Conservation (phyloP, 2,888 invertebrate genomes). For the Calameuta filiformis region DNA sequence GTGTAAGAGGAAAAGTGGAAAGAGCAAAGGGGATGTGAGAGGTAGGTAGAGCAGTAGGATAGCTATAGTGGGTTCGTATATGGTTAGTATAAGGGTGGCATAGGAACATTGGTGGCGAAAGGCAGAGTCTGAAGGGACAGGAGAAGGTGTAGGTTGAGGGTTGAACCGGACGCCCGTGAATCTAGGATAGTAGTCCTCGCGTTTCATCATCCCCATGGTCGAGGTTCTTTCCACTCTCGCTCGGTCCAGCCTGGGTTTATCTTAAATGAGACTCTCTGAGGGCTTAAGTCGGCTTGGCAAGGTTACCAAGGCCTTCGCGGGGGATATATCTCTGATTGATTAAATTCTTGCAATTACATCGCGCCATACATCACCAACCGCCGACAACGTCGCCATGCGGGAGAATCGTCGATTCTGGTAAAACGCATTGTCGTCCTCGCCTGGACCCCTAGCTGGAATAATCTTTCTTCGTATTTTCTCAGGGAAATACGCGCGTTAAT, state of each 20-base stretch:
- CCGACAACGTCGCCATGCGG: not conserved
- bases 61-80: not conserved
- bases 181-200: constrained; percentile 50
- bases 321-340: constrained; percentile 60
- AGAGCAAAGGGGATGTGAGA: constrained; percentile 41
- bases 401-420: not conserved
- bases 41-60: constrained; percentile 34
- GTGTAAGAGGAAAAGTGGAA: constrained; percentile 16
- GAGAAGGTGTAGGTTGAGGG: constrained; percentile 10
- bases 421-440: not conserved
- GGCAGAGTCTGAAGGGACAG: constrained; percentile 12
- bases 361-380: constrained; percentile 52
- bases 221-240: constrained; percentile 31
- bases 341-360: constrained; percentile 62
- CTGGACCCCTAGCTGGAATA: constrained; percentile 23
- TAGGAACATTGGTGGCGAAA: constrained; percentile 16
- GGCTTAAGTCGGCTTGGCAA: constrained; percentile 52
- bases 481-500: not conserved
- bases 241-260: constrained; percentile 41
- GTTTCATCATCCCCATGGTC: constrained; percentile 47
- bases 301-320: constrained; percentile 31
- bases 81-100: not conserved
- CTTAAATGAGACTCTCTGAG: constrained; percentile 53
- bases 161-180: constrained; percentile 26
- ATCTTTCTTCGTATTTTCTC: constrained; percentile 24